A percentile compares a stretch with the other conserved stretches of the same genome.
phyloP scores from a whole-genome alignment of 2,888 invertebrate species.

The Sacculina carcini region DNA sequence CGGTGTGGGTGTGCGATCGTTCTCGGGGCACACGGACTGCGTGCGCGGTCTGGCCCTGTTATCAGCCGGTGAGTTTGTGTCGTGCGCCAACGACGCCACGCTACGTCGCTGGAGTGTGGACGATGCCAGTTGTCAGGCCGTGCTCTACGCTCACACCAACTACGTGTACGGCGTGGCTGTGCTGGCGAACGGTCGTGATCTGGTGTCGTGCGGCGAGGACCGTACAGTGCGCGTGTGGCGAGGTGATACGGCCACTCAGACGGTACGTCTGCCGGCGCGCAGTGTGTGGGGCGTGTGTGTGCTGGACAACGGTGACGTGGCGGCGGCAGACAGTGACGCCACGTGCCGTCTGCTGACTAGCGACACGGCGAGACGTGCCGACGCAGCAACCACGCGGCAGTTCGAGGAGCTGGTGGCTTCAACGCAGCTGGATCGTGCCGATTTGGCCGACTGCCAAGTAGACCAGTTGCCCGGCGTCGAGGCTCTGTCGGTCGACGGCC shows the following conservation, averaged over 20 bases:
- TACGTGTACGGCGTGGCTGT: slow-evolving; percentile 41
- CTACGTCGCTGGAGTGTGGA: slow-evolving; percentile 54
- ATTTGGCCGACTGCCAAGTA: slow-evolving; percentile 59
- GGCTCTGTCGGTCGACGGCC: slow-evolving; percentile 17
- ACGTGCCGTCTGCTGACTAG: slow-evolving; percentile 57
- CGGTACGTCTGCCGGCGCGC: slow-evolving; percentile 48
- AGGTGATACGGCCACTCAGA: slow-evolving; percentile 28
- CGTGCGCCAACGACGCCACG: slow-evolving; percentile 74
- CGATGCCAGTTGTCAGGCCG: slow-evolving; percentile 46
- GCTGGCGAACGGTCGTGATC: slow-evolving; percentile 27
- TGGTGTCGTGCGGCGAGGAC: slow-evolving; percentile 71
- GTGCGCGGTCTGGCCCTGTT: slow-evolving; percentile 46
- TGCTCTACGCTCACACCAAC: slow-evolving; percentile 56
- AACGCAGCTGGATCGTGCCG: slow-evolving; percentile 26
- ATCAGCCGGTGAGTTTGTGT: slow-evolving; percentile 46
- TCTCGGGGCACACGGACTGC: slow-evolving; percentile 65
- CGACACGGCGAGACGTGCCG: slow-evolving; percentile 40
- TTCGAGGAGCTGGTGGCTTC: slow-evolving; percentile 45
- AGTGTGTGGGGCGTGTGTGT: slow-evolving; percentile 68
- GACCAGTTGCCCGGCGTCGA: slow-evolving; percentile 64
- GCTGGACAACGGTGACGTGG: slow-evolving; percentile 64
- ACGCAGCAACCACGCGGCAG: slow-evolving; percentile 29
- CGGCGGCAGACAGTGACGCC: slow-evolving; percentile 67
- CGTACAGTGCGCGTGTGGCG: slow-evolving; percentile 56
- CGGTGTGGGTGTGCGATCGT: slow-evolving; percentile 21